Base-by-base conservation (phyloP, 2,888 invertebrate species). In the Protodeltote pygarga region DNA sequence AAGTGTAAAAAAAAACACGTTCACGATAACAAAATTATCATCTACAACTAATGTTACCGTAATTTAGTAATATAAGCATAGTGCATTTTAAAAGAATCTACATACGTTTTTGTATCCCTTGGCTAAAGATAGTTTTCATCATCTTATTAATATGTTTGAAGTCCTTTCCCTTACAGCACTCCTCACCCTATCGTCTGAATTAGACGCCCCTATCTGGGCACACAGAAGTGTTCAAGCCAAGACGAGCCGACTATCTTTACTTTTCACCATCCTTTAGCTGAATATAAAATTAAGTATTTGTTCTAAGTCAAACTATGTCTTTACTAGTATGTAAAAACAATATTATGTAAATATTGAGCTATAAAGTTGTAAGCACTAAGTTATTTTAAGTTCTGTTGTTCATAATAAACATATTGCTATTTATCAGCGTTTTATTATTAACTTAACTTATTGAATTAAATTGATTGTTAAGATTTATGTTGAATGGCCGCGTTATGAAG, bases 381-480 rank as follows among this genome's bases (percentile, higher is more conserved):
- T 62, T 48, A 60, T 58, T 45, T 13, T 54, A 55, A 62, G 64
- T 41, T 52, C 49, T 62, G 51, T 68, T 60, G 49, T 51, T 62
- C 61, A 65, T 46, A 67, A 66, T 69, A 69, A 68, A 69, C 50
- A 41, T 67, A 65, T 71, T 71, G 61, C 52, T 67, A 70, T 66
- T 63, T 71, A 71, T 75, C 55, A 46, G 27, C 55, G 65, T 78
- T 77, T 79, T 71, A 79, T 66, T 75, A 52, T 59, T 65, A 62
- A 50, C 47, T 65, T 44, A 29, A 38, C 24, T 57, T 57, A 58
- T 44, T 66, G 54, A 68, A 68, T 68, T 64, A 61, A 63, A 55
- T 46, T 35, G 44, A 57, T 51, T 52, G 32, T 29, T 8, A 34
- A 19, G 16, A 68, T 62, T 61, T 66, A 69, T 45, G 55, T 47